Evolutionary conservation across 2,797 vertebrate genomes (phyloP).

Genomic region (Somateria mollissima): DNA sequence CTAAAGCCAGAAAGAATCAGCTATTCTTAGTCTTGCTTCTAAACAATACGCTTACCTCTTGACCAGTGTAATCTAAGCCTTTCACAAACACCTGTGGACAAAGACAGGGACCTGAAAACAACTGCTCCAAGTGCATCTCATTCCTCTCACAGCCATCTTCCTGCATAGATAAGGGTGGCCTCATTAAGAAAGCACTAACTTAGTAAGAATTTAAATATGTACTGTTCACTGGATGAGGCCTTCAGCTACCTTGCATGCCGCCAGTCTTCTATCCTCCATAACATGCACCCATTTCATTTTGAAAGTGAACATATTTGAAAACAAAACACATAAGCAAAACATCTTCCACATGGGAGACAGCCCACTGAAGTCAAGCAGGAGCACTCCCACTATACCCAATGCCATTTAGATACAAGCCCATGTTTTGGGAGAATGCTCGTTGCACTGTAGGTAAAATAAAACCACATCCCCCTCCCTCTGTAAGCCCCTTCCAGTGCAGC

Average conservation of each 20-base stretch:
- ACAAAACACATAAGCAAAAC: not conserved
- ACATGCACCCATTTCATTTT: not conserved
- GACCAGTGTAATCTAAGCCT: not conserved
- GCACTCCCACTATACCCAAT: not conserved
- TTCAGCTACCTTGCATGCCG: not conserved
- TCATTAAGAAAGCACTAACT: accelerated
- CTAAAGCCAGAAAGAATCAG: not conserved
- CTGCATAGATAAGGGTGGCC: not conserved
- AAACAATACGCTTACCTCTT: not conserved
- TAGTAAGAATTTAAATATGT: accelerated
- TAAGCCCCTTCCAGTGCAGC: not conserved
- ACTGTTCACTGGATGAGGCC: not conserved
- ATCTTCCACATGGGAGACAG: accelerated
- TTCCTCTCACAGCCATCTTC: not conserved
- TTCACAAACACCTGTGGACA: not conserved
- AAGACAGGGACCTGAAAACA: not conserved
- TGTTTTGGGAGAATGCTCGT: not conserved
- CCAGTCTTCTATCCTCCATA: not conserved
- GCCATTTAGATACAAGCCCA: not conserved
- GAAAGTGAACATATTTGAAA: not conserved
- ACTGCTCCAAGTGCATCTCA: not conserved
- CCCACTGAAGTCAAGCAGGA: not conserved
- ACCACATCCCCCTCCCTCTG: not conserved
- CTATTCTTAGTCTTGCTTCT: not conserved
- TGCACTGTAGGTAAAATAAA: not conserved